Evolutionary conservation across 2,113 vertebrate genomes (phyloP).

Genomic region (Tor tambroides): DNA sequence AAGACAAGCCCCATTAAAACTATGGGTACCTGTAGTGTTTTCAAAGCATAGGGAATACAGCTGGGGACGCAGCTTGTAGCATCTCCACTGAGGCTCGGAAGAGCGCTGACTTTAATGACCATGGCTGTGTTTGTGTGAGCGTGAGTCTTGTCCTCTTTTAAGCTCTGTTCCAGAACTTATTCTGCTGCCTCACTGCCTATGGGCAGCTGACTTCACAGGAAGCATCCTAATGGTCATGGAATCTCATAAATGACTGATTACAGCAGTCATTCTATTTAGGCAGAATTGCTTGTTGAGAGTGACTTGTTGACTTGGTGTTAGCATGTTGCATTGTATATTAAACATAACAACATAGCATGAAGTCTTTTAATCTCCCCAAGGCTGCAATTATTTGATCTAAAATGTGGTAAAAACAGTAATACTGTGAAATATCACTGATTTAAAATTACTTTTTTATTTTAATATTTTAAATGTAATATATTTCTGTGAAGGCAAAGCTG

Average conservation of each 20-base stretch:
- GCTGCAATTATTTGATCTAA: background rate
- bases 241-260: constrained; percentile 3
- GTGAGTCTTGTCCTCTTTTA: background rate
- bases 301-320: no score
- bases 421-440: background rate
- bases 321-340: background rate
- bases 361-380: background rate
- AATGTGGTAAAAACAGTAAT: background rate
- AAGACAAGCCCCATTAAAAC: constrained; percentile 33
- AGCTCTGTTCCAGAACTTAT: background rate
- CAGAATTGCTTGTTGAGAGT: no score
- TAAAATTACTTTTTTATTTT: background rate
- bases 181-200: background rate
- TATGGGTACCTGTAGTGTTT: constrained; percentile 12
- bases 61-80: background rate
- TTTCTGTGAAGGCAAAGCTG: background rate
- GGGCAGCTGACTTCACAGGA: background rate
- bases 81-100: constrained; percentile 8
- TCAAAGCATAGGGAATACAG: background rate
- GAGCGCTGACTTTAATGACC: constrained; percentile 27
- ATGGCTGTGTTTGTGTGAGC: background rate
- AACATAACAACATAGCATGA: background rate
- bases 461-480: background rate
- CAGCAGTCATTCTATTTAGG: no score
- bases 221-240: background rate